Evolutionary conservation across 2,797 vertebrate species (phyloP), one percentile per base, ranked within the genome.

Genomic region (Schizothorax lantsangensis): DNA sequence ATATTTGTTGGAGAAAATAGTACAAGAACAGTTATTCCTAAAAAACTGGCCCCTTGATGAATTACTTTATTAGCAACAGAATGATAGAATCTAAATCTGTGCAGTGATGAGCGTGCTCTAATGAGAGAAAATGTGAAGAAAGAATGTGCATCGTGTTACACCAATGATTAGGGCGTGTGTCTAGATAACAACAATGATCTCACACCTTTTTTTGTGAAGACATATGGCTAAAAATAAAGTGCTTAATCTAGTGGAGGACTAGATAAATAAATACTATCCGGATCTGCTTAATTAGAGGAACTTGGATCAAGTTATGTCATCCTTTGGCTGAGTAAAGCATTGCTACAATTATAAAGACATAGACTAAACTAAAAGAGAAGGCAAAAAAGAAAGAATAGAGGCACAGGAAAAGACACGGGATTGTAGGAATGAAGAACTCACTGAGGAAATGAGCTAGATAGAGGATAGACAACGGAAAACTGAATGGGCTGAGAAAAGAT

Each of bases 31-130:
- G 8, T 78, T 79, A 57, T 84, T 52, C 19, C 11, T 40, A 23
- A 83, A 72, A 73, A 74, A 83, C n/a, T 40, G n/a, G 6, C 9
- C 45, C 66, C 54, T n/a, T 52, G 49, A 73, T 43, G 33, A 80
- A 47, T 78, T 71, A 69, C 17, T 23, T 45, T 79, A 64, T 54
- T 54, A 83, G 75, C 40, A 75, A 89, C 52, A 47, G 62, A 88
- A 90, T 87, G 78, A 87, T 87, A 88, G 47, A 85, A 84, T 84
- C 72, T 69, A 90, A 86, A 78, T 87, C 75, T 88, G 71, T 73
- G 83, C 43, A 68, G 75, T 79, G 49, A 90, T 89, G 85, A 26
- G 15, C 72, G 79, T 85, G 88, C 81, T 69, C 14, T 49, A 68
- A 84, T 87, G 80, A 83, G 40, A 57, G 82, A 82, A 78, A 90